Base-by-base conservation (phyloP, 2,797 vertebrate genomes). In the Syngnathus acus region DNA sequence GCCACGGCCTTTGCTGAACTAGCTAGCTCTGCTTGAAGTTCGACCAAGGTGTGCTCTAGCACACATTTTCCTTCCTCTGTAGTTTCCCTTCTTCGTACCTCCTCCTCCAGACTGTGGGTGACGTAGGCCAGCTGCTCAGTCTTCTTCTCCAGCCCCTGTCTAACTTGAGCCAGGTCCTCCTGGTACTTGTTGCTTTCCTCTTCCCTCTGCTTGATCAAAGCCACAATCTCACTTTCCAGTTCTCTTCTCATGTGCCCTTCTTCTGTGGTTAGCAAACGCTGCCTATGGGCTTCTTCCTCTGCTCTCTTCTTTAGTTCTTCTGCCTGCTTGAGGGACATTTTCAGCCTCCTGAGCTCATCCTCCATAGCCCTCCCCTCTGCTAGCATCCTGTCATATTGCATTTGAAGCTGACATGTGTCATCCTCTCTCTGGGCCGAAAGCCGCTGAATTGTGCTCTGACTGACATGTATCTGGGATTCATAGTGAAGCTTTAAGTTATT, bases 401-500 rank as follows among this genome's bases (percentile, higher is more conserved):
- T 80, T 78, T 88, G 90, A 70, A 94, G 90, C 67, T 87, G 89
- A 64, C 90, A 87, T 19, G 88, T 82, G 69, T 95, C 92, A 32
- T 94, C 92, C 68, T 95, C 93, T 69, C 91, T 93, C 82, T 95
- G 91, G 75, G 91, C 82, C 66, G 90, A 85, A 83, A 98, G 90
- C 85, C 91, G 93, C 82, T 95, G 92, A 78, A 95, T 86, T 82
- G 93, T 94, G 64, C 93, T 90, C 86, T 89, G 93, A 84, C 93
- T 94, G 79, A 92, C 81, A 69, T 93, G 90, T 89, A 98, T 94
- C 86, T 96, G 94, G 76, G 94, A 94, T 88, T 99, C 95, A 79
- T 93, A 94, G 87, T 92, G 93, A 89, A 94, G 91, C 89, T 95
- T 98, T 90, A 98, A 81, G 87, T 93, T 95, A 93, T 79, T 93